Evolutionary conservation across 2,888 invertebrate genomes (phyloP).

Genomic region (Hedychridium roseum): DNA sequence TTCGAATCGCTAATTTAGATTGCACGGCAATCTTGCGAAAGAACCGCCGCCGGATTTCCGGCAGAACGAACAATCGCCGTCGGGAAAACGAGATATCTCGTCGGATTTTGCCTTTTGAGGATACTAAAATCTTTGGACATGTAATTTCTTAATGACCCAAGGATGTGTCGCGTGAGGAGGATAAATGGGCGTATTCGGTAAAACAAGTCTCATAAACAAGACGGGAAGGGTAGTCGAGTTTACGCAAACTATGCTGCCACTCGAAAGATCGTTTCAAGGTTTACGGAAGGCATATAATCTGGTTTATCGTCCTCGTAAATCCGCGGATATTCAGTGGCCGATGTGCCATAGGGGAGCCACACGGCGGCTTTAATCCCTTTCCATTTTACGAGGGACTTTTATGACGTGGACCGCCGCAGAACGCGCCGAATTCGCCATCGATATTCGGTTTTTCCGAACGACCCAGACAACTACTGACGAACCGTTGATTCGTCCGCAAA

Average conservation of each 20-base stretch:
- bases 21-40: conserved; percentile 19
- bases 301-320: conserved; percentile 62
- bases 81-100: too few species aligned
- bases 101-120: too few species aligned
- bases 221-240: conserved; percentile 17
- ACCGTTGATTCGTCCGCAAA: too few species aligned
- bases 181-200: neutral
- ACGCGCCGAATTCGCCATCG: too few species aligned
- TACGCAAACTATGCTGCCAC: conserved; percentile 48
- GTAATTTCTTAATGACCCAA: too few species aligned
- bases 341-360: conserved; percentile 32
- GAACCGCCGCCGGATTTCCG: neutral
- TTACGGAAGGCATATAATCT: conserved; percentile 57
- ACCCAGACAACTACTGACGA: conserved; percentile 10
- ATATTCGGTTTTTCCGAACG: conserved; percentile 27
- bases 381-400: conserved; percentile 58
- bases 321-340: conserved; percentile 51
- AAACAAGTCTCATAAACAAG: neutral
- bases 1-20: conserved; percentile 30
- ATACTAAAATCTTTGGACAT: too few species aligned
- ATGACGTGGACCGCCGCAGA: conserved; percentile 41
- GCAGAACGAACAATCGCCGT: too few species aligned
- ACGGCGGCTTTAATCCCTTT: conserved; percentile 55
- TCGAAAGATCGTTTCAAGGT: conserved; percentile 57
- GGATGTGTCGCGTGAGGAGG: too few species aligned